Evolutionary conservation across 2,888 invertebrate species (phyloP).

Genomic region (Tipula lateralis): DNA sequence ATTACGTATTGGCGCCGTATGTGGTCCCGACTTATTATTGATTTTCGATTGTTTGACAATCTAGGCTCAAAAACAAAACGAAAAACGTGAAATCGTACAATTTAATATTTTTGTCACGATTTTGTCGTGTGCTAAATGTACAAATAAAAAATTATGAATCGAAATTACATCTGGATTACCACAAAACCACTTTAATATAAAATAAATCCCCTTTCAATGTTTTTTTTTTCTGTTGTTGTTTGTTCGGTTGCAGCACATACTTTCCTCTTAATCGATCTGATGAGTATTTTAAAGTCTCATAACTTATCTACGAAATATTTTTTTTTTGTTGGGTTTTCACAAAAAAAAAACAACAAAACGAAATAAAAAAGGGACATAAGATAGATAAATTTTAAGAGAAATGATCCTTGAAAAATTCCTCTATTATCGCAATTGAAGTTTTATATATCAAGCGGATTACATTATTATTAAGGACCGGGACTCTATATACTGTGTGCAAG

Average conservation of each 20-base stretch:
- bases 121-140: slow-evolving; percentile 19
- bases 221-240: neutral
- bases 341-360: too few species aligned
- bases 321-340: neutral
- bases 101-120: slow-evolving; percentile 19
- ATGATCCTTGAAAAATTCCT: slow-evolving; percentile 24
- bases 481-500: neutral
- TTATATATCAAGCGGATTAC: neutral
- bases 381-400: slow-evolving; percentile 3
- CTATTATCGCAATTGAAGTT: neutral
- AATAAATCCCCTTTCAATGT: slow-evolving; percentile 1
- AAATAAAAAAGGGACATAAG: neutral
- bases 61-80: neutral
- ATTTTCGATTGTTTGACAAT: neutral
- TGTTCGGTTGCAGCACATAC: neutral
- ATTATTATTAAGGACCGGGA: neutral
- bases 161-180: slow-evolving; percentile 19
- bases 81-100: neutral
- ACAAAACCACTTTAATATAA: neutral
- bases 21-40: neutral
- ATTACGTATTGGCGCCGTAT: neutral
- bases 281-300: slow-evolving; percentile 9
- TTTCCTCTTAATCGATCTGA: slow-evolving; percentile 19
- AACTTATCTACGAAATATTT: neutral
- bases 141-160: neutral